Evolutionary conservation across 1,140 invertebrate genomes (phyloP).

Genomic region (Lordiphosa clarofinis): DNA sequence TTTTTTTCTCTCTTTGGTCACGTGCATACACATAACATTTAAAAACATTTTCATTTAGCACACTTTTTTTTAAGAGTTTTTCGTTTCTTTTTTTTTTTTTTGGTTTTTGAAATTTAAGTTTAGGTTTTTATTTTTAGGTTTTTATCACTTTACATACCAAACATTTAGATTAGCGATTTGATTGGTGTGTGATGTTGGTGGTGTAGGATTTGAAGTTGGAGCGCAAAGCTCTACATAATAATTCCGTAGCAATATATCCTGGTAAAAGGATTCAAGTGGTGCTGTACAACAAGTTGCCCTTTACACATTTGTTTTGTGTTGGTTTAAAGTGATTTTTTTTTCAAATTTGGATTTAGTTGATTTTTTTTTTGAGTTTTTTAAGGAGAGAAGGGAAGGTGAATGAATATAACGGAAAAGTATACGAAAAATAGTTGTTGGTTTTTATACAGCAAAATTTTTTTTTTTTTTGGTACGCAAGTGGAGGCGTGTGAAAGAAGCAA

Average conservation of each 20-base stretch:
- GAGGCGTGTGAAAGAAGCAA: constrained; percentile 34
- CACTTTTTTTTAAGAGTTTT: constrained; percentile 36
- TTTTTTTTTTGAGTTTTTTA: constrained; percentile 16
- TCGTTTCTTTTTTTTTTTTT: constrained; percentile 15
- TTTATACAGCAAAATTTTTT: constrained; percentile 48
- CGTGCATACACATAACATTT: constrained; percentile 70
- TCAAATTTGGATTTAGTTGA: constrained; percentile 20
- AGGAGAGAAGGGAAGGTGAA: constrained; percentile 35
- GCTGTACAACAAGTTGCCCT: constrained; percentile 78
- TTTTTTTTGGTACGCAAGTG: constrained; percentile 5
- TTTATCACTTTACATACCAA: constrained; percentile 75
- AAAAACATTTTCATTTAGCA: constrained; percentile 44
- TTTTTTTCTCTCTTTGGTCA: constrained; percentile 41
- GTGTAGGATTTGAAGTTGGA: constrained; percentile 72
- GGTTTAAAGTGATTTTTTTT: constrained; percentile 24
- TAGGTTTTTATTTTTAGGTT: constrained; percentile 26
- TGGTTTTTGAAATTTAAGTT: constrained; percentile 30
- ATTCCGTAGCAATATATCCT: constrained; percentile 78
- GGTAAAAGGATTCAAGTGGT: constrained; percentile 79
- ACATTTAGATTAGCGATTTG: constrained; percentile 78
- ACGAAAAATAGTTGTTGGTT: constrained; percentile 26
- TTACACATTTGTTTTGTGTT: constrained; percentile 63
- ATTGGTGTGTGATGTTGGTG: constrained; percentile 77
- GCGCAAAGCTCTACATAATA: constrained; percentile 75
- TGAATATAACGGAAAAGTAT: constrained; percentile 49